Evolutionary conservation across 2,888 invertebrate genomes (phyloP), one percentile per base, ranked within the genome.

Genomic region (Tanytarsus gracilentus): DNA sequence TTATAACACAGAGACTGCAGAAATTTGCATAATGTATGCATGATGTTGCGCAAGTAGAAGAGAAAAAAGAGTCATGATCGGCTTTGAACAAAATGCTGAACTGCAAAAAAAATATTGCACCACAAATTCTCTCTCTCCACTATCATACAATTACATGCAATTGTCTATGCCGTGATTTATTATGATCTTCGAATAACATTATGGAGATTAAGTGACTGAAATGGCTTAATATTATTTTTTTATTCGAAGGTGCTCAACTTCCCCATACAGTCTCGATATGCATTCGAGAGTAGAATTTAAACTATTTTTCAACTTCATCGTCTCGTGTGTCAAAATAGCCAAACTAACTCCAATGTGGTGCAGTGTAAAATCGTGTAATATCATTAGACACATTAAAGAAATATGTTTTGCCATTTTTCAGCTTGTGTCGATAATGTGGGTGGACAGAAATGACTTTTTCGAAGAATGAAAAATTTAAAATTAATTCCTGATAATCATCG

Each of bases 141-240:
- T 60, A 60, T 60, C 60, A 36, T 59, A 59, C 60, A 60, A 60
- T 60, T 60, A 60, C 50, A 60, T 50, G 60, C 60, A 60, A 60
- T 60, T 60, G 60, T 60, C 60, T 60, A 39, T 60, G 50, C 58
- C n/a, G 60, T 60, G 60, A 60, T 60, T 60, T 60, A 60, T 60
- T 60, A 33, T 60, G 50, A 60, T 60, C 50, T 50, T 60, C 49
- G 60, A 60, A 48, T 49, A 36, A 48, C 48, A 39, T 58, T 60
- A 50, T 60, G 60, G 60, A 50, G 60, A 60, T 60, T 60, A 60
- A 60, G 60, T 60, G 60, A 50, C 50, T 48, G 48, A 48, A 58
- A 58, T 58, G 53, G 53, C 53, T 53, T 53, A 53, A 53, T 53
- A 36, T 18, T 44, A 44, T 44, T 23, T 44, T 21, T 44, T 18